Evolutionary conservation across 2,113 vertebrate genomes (phyloP).

Genomic region (Rhodinocichla rosea): DNA sequence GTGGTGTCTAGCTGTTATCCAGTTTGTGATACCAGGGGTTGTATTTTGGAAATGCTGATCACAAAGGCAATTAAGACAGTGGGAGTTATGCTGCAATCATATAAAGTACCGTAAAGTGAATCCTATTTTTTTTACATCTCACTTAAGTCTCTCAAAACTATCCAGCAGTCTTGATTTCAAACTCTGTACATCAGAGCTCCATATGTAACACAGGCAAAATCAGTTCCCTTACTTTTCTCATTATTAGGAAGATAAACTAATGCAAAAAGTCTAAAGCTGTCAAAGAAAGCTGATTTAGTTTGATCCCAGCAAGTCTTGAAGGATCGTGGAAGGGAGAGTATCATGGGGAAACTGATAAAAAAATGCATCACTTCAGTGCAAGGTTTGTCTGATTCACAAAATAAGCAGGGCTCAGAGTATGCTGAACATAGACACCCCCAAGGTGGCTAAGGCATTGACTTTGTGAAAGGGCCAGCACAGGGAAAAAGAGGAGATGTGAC

Average conservation of each 20-base stretch:
- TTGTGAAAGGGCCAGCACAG: neutral
- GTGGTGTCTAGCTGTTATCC: neutral
- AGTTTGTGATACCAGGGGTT: neutral
- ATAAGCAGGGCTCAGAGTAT: neutral
- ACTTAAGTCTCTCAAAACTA: neutral
- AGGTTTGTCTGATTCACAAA: neutral
- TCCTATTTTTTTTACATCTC: neutral
- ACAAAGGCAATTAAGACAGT: neutral
- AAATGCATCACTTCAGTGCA: rapidly evolving
- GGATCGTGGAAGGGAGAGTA: neutral
- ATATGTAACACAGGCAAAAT: neutral
- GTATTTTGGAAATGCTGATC: neutral
- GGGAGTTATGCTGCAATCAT: neutral
- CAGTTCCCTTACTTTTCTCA: neutral
- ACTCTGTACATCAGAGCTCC: neutral
- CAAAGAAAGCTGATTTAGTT: neutral
- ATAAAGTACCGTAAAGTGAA: neutral
- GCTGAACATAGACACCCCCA: rapidly evolving
- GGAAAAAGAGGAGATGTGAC: neutral
- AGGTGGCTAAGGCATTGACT: neutral
- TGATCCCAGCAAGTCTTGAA: neutral
- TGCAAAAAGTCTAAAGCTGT: neutral
- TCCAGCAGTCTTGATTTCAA: neutral
- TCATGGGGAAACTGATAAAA: neutral
- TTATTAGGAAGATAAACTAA: neutral